Evolutionary conservation across 2,888 invertebrate species (phyloP), one percentile per base, ranked within the genome.

Genomic region (Iselma pallidipennis): DNA sequence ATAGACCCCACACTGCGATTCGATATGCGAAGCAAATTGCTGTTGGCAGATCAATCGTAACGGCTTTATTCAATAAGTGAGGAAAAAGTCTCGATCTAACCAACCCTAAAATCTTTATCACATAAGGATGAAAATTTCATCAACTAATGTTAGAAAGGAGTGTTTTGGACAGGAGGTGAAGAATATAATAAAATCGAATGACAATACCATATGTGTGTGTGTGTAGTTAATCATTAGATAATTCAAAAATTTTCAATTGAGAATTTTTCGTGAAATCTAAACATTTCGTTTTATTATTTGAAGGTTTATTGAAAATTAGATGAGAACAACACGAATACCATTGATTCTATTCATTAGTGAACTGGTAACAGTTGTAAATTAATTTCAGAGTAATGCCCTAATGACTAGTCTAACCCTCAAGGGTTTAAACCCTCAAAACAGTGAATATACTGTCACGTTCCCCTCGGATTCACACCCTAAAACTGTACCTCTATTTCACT

Each of bases 331-430:
- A 33, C 9, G 23, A 25, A 28, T n/a, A n/a, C n/a, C 54, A 58
- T 58, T 59, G 67, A 63, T 71, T 70, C 67, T 72, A 73, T 74
- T 75, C 74, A 70, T 73, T 75, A 71, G 68, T 72, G 73, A 74
- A 74, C 71, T 71, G 71, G 73, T 72, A 74, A 74, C 74, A 75
- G 72, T 74, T 75, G 76, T 74, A 79, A 80, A 79, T 80, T 80
- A 80, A 80, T 80, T 80, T 80, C 74, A 71, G 74, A 74, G 78
- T 75, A 79, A 79, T 80, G 78, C 78, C 76, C 78, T 80, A 80
- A 79, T 78, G 79, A 79, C 79, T 78, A 76, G 79, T 76, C 76
- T 72, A 69, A 70, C 69, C 70, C 63, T 68, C 71, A 66, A 68
- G 73, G 72, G 72, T 68, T 62, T 64, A 57, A 64, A 61, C 61